A percentile compares a stretch with the other conserved stretches of the same genome.
Evolutionary conservation across 1,140 invertebrate genomes (phyloP).

Genomic region (Sycobia sp.): DNA sequence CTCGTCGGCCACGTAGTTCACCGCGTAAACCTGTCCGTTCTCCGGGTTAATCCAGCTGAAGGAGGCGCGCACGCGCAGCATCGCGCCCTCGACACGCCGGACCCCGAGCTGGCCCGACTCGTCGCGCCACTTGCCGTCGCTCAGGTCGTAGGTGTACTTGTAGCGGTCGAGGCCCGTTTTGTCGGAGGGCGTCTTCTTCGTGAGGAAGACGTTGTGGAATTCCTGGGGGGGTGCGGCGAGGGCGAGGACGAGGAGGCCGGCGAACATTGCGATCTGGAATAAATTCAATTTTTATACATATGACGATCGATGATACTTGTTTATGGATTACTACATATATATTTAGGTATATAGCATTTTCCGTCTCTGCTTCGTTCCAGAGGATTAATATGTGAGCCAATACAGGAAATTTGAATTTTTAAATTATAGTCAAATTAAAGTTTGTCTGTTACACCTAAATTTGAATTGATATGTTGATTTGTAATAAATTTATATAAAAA

Average conservation of each 20-base stretch:
- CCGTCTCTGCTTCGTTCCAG: too few species aligned
- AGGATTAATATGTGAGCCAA: too few species aligned
- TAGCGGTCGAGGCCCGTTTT: constrained; percentile 57
- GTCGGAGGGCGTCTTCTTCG: constrained; percentile 47
- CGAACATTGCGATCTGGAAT: constrained; percentile 46
- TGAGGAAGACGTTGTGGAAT: constrained; percentile 43
- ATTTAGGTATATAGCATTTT: too few species aligned
- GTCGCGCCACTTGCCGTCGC: constrained; percentile 64
- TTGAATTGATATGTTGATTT: too few species aligned
- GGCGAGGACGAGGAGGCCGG: constrained; percentile 49
- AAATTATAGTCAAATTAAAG: too few species aligned
- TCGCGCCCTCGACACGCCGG: neutral
- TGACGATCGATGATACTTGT: too few species aligned
- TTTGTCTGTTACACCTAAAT: too few species aligned
- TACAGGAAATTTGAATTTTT: too few species aligned
- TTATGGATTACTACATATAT: too few species aligned
- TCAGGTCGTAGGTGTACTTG: constrained; percentile 63
- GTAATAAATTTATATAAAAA: too few species aligned
- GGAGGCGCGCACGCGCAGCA: constrained; percentile 51
- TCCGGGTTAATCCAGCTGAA: constrained; percentile 63
- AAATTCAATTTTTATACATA: too few species aligned
- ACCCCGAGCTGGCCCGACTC: constrained; percentile 65
- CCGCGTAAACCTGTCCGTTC: constrained; percentile 48
- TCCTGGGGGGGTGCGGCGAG: constrained; percentile 42
- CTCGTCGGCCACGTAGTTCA: constrained; percentile 58